A percentile compares a stretch with the other conserved stretches of the same genome.
phyloP scores from a whole-genome alignment of 2,797 vertebrate species.

The Phataginus tetradactyla region DNA sequence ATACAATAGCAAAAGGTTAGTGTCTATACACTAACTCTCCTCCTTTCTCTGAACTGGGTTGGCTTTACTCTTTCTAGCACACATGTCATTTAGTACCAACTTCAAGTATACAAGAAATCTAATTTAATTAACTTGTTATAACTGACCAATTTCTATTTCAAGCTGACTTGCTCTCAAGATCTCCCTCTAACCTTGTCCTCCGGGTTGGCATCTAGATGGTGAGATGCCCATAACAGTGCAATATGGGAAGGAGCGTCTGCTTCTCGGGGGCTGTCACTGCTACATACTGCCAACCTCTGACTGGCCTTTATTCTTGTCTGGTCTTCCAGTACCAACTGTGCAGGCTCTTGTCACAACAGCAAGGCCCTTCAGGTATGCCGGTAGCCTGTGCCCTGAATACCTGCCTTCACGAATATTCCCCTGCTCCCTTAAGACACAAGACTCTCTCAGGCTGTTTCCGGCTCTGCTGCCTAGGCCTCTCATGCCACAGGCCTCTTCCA shows the following conservation, averaged over 20 bases:
- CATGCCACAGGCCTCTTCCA: neutral
- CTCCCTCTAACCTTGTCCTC: neutral
- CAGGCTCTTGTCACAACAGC: neutral
- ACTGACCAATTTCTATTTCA: neutral
- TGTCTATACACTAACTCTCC: neutral
- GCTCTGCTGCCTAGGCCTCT: neutral
- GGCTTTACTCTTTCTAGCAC: neutral
- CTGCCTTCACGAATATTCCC: neutral
- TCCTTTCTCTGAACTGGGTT: neutral
- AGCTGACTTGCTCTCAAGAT: neutral
- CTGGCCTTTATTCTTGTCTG: neutral
- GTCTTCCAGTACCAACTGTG: neutral
- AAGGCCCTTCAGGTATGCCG: neutral
- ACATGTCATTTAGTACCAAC: neutral
- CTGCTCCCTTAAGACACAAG: neutral
- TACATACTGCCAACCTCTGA: neutral
- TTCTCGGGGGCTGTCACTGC: neutral
- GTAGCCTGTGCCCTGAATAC: neutral
- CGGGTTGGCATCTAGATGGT: neutral
- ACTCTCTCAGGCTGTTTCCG: neutral
- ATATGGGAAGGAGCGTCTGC: neutral
- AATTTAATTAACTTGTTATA: neutral
- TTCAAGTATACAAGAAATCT: neutral
- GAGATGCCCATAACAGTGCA: neutral
- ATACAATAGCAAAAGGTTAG: constrained; percentile 43